Conservation (phyloP, 2,797 vertebrate genomes). For the Coluber constrictor region DNA sequence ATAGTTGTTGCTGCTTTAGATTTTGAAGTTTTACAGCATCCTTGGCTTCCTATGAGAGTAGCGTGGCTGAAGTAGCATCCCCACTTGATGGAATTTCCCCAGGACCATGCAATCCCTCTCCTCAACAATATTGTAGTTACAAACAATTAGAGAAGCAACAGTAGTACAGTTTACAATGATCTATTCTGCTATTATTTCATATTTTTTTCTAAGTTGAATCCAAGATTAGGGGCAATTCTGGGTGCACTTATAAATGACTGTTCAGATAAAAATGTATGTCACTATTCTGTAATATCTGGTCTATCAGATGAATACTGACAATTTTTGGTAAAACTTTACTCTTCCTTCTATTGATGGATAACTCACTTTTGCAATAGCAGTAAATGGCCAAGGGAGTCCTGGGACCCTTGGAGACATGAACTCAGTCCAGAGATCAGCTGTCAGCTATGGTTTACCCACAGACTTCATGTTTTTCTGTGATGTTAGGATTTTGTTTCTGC, state of each 20-base stretch:
- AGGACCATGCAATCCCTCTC: not conserved
- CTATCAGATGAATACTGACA: not conserved
- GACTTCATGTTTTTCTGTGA: constrained; percentile 14
- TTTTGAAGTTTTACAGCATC: not conserved
- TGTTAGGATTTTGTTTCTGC: constrained; percentile 24
- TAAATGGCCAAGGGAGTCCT: not conserved
- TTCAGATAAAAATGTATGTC: not conserved
- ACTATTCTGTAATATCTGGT: not conserved
- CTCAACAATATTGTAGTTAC: not conserved
- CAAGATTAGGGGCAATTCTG: not conserved
- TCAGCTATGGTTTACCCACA: constrained; percentile 6
- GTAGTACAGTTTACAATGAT: not conserved
- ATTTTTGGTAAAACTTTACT: not conserved
- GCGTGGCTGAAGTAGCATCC: not conserved
- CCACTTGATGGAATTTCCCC: not conserved
- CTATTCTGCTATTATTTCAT: not conserved
- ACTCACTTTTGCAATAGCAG: not conserved
- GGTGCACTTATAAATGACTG: not conserved
- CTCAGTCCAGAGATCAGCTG: constrained; percentile 6
- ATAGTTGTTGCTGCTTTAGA: not conserved
- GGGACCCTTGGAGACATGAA: not conserved
- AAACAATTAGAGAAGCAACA: not conserved
- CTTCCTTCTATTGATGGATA: not conserved
- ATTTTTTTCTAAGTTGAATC: not conserved
- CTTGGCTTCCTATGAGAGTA: not conserved